Conservation (phyloP, 2,888 invertebrate genomes). For the Bursaphelenchus okinawaensis region DNA sequence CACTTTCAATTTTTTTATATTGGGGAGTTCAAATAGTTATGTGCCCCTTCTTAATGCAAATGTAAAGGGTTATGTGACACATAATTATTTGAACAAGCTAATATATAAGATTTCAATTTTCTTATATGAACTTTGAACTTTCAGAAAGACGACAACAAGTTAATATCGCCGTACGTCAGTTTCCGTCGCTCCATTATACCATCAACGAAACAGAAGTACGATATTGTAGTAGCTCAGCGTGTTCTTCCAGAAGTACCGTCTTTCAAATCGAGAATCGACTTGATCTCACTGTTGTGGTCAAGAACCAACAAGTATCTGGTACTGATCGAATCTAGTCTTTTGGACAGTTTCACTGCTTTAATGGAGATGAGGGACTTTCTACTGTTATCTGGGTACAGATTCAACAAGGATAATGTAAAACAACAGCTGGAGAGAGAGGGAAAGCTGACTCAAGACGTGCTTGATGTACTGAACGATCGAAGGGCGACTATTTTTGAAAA, state of each 20-base stretch:
- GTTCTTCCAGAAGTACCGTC: conserved; percentile 41
- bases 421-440: conserved; percentile 20
- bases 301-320: conserved; percentile 48
- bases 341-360: conserved; percentile 67
- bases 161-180: conserved; percentile 26
- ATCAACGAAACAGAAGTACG: conserved; percentile 46
- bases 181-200: conserved; percentile 47
- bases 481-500: conserved; percentile 40
- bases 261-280: conserved; percentile 36
- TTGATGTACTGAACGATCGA: conserved; percentile 30
- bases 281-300: conserved; percentile 45
- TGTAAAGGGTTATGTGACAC: too few relatives aligned
- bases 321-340: conserved; percentile 45
- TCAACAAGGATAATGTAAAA: conserved; percentile 23
- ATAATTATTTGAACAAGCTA: too few relatives aligned
- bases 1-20: too few relatives aligned
- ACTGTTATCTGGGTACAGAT: conserved; percentile 62
- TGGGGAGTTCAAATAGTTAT: too few relatives aligned
- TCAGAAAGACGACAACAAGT: conserved; percentile 10
- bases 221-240: conserved; percentile 50
- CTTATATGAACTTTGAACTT: conserved; percentile 8
- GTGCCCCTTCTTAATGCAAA: too few relatives aligned
- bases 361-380: conserved; percentile 80
- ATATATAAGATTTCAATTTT: background rate
- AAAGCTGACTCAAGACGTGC: conserved; percentile 23